Percentiles rank a stretch among this genome's conserved stretches.
Conservation (phyloP, 2,888 invertebrate species). For the Drosophila testacea region DNA sequence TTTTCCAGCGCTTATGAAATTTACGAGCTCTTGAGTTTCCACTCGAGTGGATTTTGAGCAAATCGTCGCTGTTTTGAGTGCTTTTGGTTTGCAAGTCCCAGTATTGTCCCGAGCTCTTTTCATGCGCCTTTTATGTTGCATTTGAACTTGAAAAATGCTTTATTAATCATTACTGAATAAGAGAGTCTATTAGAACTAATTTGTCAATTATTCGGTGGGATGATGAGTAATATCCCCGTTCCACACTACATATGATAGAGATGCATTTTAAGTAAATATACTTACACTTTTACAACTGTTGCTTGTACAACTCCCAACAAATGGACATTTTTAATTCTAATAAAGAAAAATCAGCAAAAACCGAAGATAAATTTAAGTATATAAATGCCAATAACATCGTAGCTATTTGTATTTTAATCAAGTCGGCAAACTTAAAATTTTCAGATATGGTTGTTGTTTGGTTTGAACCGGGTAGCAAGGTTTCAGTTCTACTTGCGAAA, state of each 20-base stretch:
- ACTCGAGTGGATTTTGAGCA: slow-evolving; percentile 46
- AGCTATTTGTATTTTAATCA: not conserved
- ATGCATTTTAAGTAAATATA: not conserved
- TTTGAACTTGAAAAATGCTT: slow-evolving; percentile 80
- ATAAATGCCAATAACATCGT: slow-evolving; percentile 1
- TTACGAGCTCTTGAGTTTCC: slow-evolving; percentile 69
- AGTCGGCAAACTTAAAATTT: no score
- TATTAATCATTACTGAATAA: slow-evolving; percentile 75
- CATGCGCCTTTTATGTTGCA: slow-evolving; percentile 53
- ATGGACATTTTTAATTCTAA: no score
- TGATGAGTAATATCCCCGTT: not conserved
- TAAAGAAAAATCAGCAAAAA: no score
- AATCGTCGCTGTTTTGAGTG: slow-evolving; percentile 22
- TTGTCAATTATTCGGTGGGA: slow-evolving; percentile 5
- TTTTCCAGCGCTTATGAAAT: slow-evolving; percentile 67
- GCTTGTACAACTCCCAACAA: no score
- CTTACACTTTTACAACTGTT: no score
- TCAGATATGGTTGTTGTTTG: no score
- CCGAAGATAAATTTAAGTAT: no score
- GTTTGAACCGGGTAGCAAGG: no score
- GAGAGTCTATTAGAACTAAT: slow-evolving; percentile 23
- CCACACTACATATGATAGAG: not conserved
- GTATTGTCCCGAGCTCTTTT: slow-evolving; percentile 21
- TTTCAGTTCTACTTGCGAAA: no score
- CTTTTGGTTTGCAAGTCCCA: slow-evolving; percentile 12